Base-by-base conservation (phyloP, 2,888 invertebrate genomes). In the Lissocephala sabroskyi region DNA sequence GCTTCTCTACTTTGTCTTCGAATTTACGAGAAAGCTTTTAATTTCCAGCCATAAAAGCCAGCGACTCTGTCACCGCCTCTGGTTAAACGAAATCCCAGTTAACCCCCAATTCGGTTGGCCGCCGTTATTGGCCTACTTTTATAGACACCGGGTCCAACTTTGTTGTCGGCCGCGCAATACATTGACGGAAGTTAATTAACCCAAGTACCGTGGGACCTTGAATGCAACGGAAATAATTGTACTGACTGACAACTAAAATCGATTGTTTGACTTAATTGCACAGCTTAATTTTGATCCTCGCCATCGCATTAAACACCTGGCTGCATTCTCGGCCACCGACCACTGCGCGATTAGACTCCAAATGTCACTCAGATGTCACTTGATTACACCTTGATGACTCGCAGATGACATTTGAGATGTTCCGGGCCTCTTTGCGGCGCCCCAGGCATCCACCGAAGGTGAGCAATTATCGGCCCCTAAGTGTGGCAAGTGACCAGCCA, bases 381-480 rank as follows among this genome's bases (percentile, higher is more conserved):
- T 56, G 62, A 68, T 74, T 62, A 68, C 56, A 63, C 51, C 50
- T 60, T 48, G 52, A 51, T 54, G 55, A 28, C 37, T 46, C 42
- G 26, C 14, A 23, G 45, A 45, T 62, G 48, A 52, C 45, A 45
- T 46, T 28, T 28, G 55, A 47, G 40, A 45, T 40, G 7, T 7
- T 23, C 3, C 7, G 7, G 23, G 23, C 3, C 23, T 23, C 19
- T 40, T 55, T 14, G 33, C 23, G 36, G 44, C 11, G 40, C 11
- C 26, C 17, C 10, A 11, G 17, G 14, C 29, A 18, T 17, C 16
- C 5, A 45, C 53, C 56, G 45, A 55, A 58, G 66, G 55, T 63
- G 59, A 58, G 52, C 63, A 74, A 68, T 68, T 74, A 68, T 62
- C 66, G 58, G 59, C 62, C 65, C 66, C 74, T 68, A 68, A 65